Base-by-base conservation (phyloP, 2,797 vertebrate genomes). In the Cyclopterus lumpus region DNA sequence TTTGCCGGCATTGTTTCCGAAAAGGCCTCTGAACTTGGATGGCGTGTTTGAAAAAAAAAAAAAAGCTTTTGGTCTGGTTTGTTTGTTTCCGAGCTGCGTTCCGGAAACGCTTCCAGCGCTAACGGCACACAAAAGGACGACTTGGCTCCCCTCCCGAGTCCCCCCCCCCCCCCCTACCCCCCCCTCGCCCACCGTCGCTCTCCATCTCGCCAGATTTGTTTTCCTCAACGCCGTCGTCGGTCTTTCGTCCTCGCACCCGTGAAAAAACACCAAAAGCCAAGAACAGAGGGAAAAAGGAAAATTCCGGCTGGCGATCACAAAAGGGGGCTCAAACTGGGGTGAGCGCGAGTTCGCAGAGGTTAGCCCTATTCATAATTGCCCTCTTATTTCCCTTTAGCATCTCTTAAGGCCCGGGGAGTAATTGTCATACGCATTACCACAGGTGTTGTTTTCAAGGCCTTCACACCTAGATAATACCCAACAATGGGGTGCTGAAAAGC, bases 361-460 rank as follows among this genome's bases (percentile, higher is more conserved):
- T 81, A 84, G 59, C 30, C 67, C 85, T 71, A 77, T 91, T 93
- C 90, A 91, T 88, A 88, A 92, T 81, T 80, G 75, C 88, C 64
- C 73, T 71, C 88, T 90, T 84, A 80, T 83, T 92, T 92, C 90
- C 89, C 92, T 89, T 93, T 90, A 88, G 89, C 91, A 89, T 92
- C 85, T 84, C 88, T 86, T 86, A 71, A 91, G 87, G 80, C 71
- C 79, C 38, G 34, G 84, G 67, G 88, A 87, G 79, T 72, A 85
- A 91, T 93, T 92, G 94, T 92, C 78, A 89, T 84, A 90, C 90
- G 83, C 87, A 89, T 91, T 91, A 91, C 85, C 87, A 86, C 92
- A 95, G 94, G 94, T 94, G 94, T 94, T 93, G 91, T 88, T 93
- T 94, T 94, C 92, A 93, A 90, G 92, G 92, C 87, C 89, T 93